Evolutionary conservation across 1,140 invertebrate genomes (phyloP).

Genomic region (Melanaphis sacchari): DNA sequence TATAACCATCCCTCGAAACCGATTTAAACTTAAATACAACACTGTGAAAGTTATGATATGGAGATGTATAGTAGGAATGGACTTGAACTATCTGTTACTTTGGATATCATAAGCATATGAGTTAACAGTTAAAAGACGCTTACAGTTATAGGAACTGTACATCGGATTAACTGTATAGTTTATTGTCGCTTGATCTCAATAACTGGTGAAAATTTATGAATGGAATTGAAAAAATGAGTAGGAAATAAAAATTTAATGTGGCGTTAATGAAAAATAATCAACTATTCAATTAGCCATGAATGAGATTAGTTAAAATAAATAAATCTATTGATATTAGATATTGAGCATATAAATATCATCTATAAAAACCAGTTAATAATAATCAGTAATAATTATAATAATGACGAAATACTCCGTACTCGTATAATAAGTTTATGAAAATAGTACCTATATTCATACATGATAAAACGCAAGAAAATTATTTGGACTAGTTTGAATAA

Average conservation of each 20-base stretch:
- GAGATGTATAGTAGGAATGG: not conserved
- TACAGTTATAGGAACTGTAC: not conserved
- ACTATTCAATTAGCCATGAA: not conserved
- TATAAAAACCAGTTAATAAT: too few relatives aligned
- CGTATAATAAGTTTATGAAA: too few relatives aligned
- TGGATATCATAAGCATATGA: not conserved
- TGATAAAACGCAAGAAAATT: not conserved
- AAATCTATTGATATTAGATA: not conserved
- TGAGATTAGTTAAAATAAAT: not conserved
- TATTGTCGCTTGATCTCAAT: not conserved
- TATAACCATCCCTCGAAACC: not conserved
- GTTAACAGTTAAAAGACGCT: not conserved
- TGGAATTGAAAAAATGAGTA: too few relatives aligned
- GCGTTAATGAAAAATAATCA: not conserved
- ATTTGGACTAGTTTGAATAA: not conserved
- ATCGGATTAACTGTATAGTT: not conserved
- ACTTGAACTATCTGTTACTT: not conserved
- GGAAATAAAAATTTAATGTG: too few relatives aligned
- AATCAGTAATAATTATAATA: too few relatives aligned
- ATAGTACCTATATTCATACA: too few relatives aligned
- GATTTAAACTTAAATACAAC: not conserved
- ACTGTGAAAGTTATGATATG: not conserved
- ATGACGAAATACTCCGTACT: too few relatives aligned
- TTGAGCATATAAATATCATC: too few relatives aligned
- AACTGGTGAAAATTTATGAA: not conserved